Percentiles rank a stretch among this genome's conserved stretches.
Conservation (phyloP, 2,113 vertebrate species). For the Melanotaenia duboulayi region DNA sequence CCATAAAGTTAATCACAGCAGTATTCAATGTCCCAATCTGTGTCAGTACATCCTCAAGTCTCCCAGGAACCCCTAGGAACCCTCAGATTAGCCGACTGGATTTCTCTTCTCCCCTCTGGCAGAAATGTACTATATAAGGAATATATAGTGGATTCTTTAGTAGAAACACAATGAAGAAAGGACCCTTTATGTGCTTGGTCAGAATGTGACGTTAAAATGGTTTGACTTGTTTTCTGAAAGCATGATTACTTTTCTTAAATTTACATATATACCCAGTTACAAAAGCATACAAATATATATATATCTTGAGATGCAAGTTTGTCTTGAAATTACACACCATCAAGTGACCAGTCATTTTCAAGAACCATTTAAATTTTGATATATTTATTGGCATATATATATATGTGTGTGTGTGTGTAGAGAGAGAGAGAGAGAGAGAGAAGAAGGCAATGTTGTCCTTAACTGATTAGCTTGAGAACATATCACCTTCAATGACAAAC, state of each 20-base stretch:
- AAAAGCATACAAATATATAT: not conserved
- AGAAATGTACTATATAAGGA: not conserved
- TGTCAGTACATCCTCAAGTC: conserved; percentile 13
- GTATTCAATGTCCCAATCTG: not conserved
- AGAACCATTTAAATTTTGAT: not conserved
- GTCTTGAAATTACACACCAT: not conserved
- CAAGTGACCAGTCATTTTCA: too few relatives aligned
- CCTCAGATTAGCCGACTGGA: not conserved
- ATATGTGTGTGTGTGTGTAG: too few relatives aligned
- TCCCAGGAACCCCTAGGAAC: conserved; percentile 1
- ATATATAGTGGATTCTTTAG: not conserved
- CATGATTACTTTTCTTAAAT: too few relatives aligned
- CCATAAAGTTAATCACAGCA: conserved; percentile 59
- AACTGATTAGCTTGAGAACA: too few relatives aligned
- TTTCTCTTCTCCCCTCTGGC: not conserved
- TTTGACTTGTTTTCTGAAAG: not conserved
- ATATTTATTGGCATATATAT: not conserved
- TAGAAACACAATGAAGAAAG: not conserved
- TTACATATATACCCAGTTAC: too few relatives aligned
- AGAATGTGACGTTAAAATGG: not conserved
- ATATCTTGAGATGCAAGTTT: not conserved
- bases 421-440: too few relatives aligned
- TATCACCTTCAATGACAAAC: not conserved
- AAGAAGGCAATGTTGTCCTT: not conserved
- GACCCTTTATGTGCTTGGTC: not conserved